A percentile compares a stretch with the other conserved stretches of the same genome.
Evolutionary conservation across 2,113 vertebrate species (phyloP).

Genomic region (Aspiorhynchus laticeps): DNA sequence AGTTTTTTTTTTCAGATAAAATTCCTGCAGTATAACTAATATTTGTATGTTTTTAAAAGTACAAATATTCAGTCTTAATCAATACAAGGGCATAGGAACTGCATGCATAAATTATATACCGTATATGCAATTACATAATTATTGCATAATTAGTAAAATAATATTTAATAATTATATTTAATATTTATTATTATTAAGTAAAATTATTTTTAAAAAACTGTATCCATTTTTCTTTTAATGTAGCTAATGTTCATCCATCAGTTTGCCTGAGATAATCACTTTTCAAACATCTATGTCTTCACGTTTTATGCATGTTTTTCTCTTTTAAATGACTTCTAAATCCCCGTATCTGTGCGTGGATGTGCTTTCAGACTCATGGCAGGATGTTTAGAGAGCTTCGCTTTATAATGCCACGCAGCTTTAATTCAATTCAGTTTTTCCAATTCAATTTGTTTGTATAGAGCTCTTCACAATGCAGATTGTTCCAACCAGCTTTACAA

Average conservation of each 20-base stretch:
- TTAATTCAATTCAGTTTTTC: slow-evolving; percentile 18
- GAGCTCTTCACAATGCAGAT: slow-evolving; percentile 8
- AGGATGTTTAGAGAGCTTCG: slow-evolving; percentile 14
- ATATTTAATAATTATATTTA: too few relatives aligned
- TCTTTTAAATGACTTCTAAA: background rate
- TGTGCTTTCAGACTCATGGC: slow-evolving; percentile 18
- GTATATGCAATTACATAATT: too few relatives aligned
- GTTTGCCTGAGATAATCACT: background rate
- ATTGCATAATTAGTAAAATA: too few relatives aligned
- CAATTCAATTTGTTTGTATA: slow-evolving; percentile 33
- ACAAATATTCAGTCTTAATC: too few relatives aligned
- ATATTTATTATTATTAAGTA: too few relatives aligned
- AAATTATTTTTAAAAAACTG: too few relatives aligned
- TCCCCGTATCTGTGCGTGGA: background rate
- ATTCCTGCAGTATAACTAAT: too few relatives aligned
- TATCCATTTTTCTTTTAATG: too few relatives aligned
- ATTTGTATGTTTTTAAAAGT: too few relatives aligned
- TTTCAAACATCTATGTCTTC: background rate
- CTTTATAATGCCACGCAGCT: background rate
- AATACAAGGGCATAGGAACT: too few relatives aligned
- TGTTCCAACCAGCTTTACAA: background rate
- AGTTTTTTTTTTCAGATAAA: too few relatives aligned
- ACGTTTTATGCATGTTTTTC: background rate
- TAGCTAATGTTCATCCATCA: background rate
- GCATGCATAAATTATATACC: too few relatives aligned